Base-by-base conservation (phyloP, 2,113 vertebrate genomes). In the Junco hyemalis region DNA sequence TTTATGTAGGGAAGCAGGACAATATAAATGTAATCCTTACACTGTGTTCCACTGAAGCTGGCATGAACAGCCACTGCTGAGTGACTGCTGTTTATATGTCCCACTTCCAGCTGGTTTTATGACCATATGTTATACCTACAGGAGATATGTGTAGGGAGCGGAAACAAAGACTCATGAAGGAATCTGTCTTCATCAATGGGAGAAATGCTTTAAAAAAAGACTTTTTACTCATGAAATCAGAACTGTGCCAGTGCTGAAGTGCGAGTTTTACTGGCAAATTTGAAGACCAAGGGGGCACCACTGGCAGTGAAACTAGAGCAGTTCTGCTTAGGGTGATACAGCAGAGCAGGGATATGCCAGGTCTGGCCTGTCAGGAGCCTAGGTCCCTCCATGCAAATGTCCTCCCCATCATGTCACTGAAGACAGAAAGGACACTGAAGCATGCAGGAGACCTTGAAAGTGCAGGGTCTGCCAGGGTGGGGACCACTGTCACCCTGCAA, bases 41-140 rank as follows among this genome's bases (percentile, higher is more conserved):
- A 42, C 64, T 79, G 71, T 72, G 38, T 79, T 95, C 80, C 40
- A 29, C 54, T 86, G 44, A 88, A 91, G 42, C 66, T 96, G 94
- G 91, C 92, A 96, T 54, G 61, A 91, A 76, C 65, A 91, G 53
- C 38, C 86, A 85, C 82, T 93, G 61, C 79, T 91, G 86, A 91
- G 83, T 88, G 90, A 91, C 80, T 97, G 74, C 77, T 97, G 90
- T 95, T 96, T 96, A 82, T 8, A 19, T 91, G 81, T 88, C 81
- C 82, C 87, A 90, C 57, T 90, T 95, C 94, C 90, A 94, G 90
- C 56, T 94, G 87, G 89, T 73, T 89, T 81, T 87, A 82, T 90
- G 64, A 93, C 33, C 96, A 92, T 95, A 95, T 95, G 94, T 73
- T 90, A 45, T 54, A 93, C 76, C 91, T 94, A 84, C 86, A 95